Evolutionary conservation across 64 coral and sea anemone species (phyloP), one percentile per base, ranked within the genome.

Genomic region (Dendronephthya gigantea): DNA sequence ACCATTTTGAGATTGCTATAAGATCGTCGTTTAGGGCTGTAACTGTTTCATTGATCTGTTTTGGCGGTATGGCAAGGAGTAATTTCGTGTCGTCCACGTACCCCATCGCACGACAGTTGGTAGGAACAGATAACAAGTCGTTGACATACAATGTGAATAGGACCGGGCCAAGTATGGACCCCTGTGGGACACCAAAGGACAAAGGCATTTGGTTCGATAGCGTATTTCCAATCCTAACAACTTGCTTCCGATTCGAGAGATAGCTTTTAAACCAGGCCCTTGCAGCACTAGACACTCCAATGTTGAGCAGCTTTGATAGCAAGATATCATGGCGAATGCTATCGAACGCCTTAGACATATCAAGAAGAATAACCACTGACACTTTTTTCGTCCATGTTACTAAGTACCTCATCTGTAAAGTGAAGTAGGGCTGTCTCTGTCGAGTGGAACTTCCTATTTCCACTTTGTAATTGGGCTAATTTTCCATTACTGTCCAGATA

Each of bases 401-500:
- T 52, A 16, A 52, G 50, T 12, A 52, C 23, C 50, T 52, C 50
- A 52, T 52, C 50, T 52, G 7, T 52, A 22, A 52, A 52, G 50
- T 52, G 50, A 52, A 52, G 50, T 12, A 52, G 50, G 50, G 50
- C 50, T 12, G 50, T 52, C 23, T 52, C 7, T 12, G 50, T 52
- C 13, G 50, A 52, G n/a, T n/a, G n/a, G n/a, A n/a, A n/a, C n/a
- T n/a, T n/a, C n/a, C n/a, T n/a, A n/a, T n/a, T n/a, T n/a, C 85
- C 52, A 65, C 82, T 91, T 36, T 91, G 85, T 31, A 32, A 19
- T 36, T 70, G 39, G 48, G 90, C 50, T 16, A 52, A 16, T 52
- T 52, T 52, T 16, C 50, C 23, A 22, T 52, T 52, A 52, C 50
- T 16, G 50, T 22, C 23, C 50, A 52, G 23, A 22, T 52, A 52